Base-by-base conservation (phyloP, 1,140 invertebrate species). In the Vanessa atalanta region DNA sequence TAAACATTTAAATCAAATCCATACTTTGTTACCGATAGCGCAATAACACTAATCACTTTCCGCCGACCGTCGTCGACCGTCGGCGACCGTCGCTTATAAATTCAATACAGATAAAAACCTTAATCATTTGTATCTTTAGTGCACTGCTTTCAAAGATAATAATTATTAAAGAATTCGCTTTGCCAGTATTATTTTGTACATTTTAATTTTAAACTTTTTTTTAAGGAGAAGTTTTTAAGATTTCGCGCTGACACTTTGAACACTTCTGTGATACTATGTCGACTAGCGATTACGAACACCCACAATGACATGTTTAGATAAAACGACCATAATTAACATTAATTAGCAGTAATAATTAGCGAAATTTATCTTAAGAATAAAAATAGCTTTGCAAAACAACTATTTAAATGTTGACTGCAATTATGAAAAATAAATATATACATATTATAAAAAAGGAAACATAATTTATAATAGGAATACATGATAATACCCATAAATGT, bases 401-500 rank as follows among this genome's bases (percentile, higher is more conserved):
- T 9, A 43, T 43, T 43, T 11, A 43, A 43, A 43, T 9, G 3
- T 43, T 43, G 6, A 43, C 37, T 31, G 26, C 26, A 3, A 5
- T 5, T 43, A 43, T 43, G 8, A 43, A 43, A 43, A 43, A 43
- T 31, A 31, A 31, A 31, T 6, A 11, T 9, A 11, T 43, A 9
- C 6, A 9, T 6, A 9, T 43, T 6, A 43, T 20, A 11, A 43
- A 43, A 43, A 9, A 43, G 37, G 37, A 43, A 43, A 43, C 7
- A 9, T 8, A 31, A 31, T 31, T 1, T 31, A 31, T 31, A 6
- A 31, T 31, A 31, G 20, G n/a, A 16, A 26, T 50, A 23, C 51
- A 47, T 71, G 15, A 86, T 31, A 86, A 85, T 93, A 95, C 94
- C 94, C 94, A 84, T 94, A 95, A 60, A 94, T 90, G 72, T 92